Evolutionary conservation across 2,797 vertebrate genomes (phyloP).

Genomic region (Ambastaia sidthimunki): DNA sequence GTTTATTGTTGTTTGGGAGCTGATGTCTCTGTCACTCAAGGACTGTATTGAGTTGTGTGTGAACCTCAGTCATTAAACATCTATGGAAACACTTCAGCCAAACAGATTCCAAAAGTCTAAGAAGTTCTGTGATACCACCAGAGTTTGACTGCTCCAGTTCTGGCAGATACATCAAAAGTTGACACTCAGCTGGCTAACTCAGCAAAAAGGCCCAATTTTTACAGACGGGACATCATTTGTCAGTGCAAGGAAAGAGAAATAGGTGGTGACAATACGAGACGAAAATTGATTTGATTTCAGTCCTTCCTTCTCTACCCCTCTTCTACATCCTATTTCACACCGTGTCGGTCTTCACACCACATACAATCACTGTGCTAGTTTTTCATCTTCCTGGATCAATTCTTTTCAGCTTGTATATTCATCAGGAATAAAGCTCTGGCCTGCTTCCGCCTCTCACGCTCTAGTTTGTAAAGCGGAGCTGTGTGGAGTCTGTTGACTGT

Average conservation of each 20-base stretch:
- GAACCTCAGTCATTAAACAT: not conserved
- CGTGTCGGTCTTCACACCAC: slow-evolving; percentile 22
- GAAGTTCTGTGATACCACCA: slow-evolving; percentile 13
- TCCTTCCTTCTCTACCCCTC: not conserved
- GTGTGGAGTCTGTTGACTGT: slow-evolving; percentile 7
- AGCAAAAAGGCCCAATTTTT: slow-evolving; percentile 25
- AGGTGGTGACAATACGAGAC: not conserved
- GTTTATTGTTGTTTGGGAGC: slow-evolving; percentile 15
- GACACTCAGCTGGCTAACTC: slow-evolving; percentile 5
- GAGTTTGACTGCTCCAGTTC: slow-evolving; percentile 1
- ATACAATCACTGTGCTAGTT: slow-evolving; percentile 5
- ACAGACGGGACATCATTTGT: slow-evolving; percentile 13
- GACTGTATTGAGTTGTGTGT: slow-evolving; percentile 3
- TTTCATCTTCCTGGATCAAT: slow-evolving; percentile 21
- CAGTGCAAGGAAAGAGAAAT: slow-evolving; percentile 30
- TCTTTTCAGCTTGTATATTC: slow-evolving; percentile 33
- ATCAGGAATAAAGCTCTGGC: slow-evolving; percentile 35
- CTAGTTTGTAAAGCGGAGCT: slow-evolving; percentile 24
- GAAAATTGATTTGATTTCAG: slow-evolving; percentile 5
- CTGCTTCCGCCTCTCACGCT: slow-evolving; percentile 36
- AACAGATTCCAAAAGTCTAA: not conserved
- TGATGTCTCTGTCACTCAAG: not conserved
- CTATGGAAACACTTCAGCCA: slow-evolving; percentile 2
- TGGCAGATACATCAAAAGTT: slow-evolving; percentile 31
- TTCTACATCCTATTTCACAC: not conserved